Conservation (phyloP, 2,888 invertebrate genomes). For the Blastobasis lacticolella region DNA sequence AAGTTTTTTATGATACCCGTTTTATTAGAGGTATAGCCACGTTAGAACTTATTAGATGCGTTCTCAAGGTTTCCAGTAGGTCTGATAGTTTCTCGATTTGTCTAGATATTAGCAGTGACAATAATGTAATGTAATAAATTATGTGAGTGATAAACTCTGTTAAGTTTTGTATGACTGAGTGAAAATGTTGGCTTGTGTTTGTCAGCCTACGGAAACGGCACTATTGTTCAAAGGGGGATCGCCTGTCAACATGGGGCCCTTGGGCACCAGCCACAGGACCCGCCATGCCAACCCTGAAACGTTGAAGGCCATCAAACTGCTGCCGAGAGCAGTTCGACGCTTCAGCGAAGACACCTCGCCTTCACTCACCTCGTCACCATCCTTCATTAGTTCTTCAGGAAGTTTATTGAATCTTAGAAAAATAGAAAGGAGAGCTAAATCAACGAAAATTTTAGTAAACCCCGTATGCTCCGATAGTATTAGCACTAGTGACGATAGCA, state of each 20-base stretch:
- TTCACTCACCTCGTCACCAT: slow-evolving; percentile 48
- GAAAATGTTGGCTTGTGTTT: slow-evolving; percentile 80
- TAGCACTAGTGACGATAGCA: slow-evolving; percentile 58
- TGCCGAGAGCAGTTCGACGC: slow-evolving; percentile 39
- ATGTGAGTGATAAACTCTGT: slow-evolving; percentile 10
- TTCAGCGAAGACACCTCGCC: slow-evolving; percentile 42
- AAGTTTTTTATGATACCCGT: not conserved
- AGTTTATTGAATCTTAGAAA: slow-evolving; percentile 58
- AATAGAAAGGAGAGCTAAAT: slow-evolving; percentile 63
- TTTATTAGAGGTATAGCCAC: not conserved
- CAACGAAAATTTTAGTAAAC: slow-evolving; percentile 67
- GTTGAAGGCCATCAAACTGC: slow-evolving; percentile 50
- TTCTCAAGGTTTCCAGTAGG: slow-evolving; percentile 10
- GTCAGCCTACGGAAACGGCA: slow-evolving; percentile 77
- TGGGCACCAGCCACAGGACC: slow-evolving; percentile 59
- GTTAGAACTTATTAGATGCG: not conserved
- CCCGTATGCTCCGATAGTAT: slow-evolving; percentile 61
- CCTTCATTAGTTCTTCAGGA: slow-evolving; percentile 44
- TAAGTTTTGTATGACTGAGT: slow-evolving; percentile 34
- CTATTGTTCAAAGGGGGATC: slow-evolving; percentile 68
- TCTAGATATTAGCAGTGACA: not conserved
- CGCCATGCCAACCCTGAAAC: slow-evolving; percentile 45
- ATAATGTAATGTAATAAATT: not conserved
- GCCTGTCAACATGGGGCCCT: slow-evolving; percentile 71
- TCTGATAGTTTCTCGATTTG: not conserved